Base-by-base conservation (phyloP, 2,888 invertebrate genomes). In the Amphipyra berbera region DNA sequence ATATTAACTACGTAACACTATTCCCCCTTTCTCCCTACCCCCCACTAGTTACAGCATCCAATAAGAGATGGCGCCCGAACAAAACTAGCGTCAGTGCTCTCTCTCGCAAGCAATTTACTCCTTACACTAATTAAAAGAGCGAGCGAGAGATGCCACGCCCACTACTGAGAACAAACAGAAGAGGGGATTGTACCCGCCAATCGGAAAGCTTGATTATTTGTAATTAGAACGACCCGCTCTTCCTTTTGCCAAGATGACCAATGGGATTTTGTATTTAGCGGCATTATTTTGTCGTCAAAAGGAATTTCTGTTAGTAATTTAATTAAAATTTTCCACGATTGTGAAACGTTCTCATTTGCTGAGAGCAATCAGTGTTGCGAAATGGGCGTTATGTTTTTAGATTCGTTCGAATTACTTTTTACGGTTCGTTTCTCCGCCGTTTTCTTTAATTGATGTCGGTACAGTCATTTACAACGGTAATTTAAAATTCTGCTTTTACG, bases 81-180 rank as follows among this genome's bases (percentile, higher is more conserved):
- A 82, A 89, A 92, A 92, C 92, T 92, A 93, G 87, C 88, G 89
- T 42, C 61, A 77, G 73, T 76, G 81, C 76, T 80, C 93, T 93
- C 95, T 91, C 92, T 91, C 93, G 83, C 92, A 87, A 92, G 89
- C 95, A 95, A 95, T 95, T 95, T 95, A 95, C 95, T 95, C 95
- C 94, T 95, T 93, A 90, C 93, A 94, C 95, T 95, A 95, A 95
- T 95, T 95, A 95, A 95, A 95, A 95, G 93, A 92, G 93, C 89
- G 93, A 93, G 92, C 90, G 90, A 91, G 92, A 90, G 76, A 84
- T 78, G 86, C 93, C 93, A 89, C 95, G 94, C 94, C 94, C 87
- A 86, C 86, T 72, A 79, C 85, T 81, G 89, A 95, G 94, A 95
- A 95, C 95, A 95, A 95, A 95, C 88, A 93, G 90, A 88, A 88